Conservation (phyloP, 1,140 invertebrate species). For the Zaprionus vittiger region DNA sequence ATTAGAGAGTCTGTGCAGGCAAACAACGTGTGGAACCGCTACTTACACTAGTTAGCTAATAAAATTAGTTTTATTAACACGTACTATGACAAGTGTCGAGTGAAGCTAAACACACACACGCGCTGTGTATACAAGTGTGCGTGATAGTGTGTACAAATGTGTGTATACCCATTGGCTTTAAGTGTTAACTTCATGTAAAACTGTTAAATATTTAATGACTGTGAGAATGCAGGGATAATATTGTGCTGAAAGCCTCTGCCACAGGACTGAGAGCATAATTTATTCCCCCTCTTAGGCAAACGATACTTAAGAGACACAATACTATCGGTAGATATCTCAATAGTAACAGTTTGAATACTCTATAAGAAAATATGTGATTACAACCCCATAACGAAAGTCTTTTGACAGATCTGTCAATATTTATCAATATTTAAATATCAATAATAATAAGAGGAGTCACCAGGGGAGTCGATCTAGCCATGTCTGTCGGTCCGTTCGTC, state of each 20-base stretch:
- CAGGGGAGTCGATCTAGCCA: too few species aligned
- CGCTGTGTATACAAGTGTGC: slow-evolving; percentile 17
- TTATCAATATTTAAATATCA: too few species aligned
- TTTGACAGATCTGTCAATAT: too few species aligned
- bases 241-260: slow-evolving; percentile 7
- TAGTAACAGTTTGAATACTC: too few species aligned
- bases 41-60: slow-evolving; percentile 79
- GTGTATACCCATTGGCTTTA: slow-evolving; percentile 40
- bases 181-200: slow-evolving; percentile 78
- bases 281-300: slow-evolving; percentile 42
- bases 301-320: neutral
- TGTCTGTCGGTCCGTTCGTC: too few species aligned
- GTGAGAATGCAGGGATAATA: slow-evolving; percentile 10
- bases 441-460: too few species aligned
- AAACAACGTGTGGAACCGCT: slow-evolving; percentile 78
- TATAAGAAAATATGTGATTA: too few species aligned
- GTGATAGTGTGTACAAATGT: slow-evolving; percentile 5
- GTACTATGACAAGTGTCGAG: slow-evolving; percentile 66
- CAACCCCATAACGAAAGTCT: too few species aligned
- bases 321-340: neutral
- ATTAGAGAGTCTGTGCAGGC: slow-evolving; percentile 52
- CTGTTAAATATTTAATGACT: slow-evolving; percentile 59
- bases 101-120: slow-evolving; percentile 46
- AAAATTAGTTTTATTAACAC: slow-evolving; percentile 83
- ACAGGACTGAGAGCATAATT: slow-evolving; percentile 16